phyloP scores from a whole-genome alignment of 2,888 invertebrate genomes.

The Eulithis prunata region DNA sequence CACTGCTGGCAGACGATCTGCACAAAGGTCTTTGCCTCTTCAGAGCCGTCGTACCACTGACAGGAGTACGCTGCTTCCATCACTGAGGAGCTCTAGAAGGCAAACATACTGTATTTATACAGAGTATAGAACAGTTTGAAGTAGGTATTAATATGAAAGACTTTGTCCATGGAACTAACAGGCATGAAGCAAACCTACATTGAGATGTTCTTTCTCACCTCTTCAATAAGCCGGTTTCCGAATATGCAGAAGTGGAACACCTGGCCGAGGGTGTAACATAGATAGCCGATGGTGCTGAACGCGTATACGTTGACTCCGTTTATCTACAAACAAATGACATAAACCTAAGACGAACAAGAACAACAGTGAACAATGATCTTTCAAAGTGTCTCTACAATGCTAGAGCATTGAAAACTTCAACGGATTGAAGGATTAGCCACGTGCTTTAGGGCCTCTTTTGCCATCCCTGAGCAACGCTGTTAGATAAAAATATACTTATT shows the following conservation, averaged over 20 bases:
- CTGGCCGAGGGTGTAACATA: slow-evolving; percentile 91
- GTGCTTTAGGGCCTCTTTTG: no score
- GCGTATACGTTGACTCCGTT: slow-evolving; percentile 91
- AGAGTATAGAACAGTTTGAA: no score
- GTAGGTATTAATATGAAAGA: no score
- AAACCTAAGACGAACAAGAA: no score
- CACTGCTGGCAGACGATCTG: slow-evolving; percentile 96
- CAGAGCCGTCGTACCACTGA: slow-evolving; percentile 95
- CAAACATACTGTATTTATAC: not conserved
- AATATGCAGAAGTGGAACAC: slow-evolving; percentile 95
- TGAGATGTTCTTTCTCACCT: slow-evolving; percentile 79
- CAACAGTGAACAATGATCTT: no score
- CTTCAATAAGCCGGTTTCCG: slow-evolving; percentile 94
- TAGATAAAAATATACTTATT: no score
- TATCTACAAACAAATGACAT: slow-evolving; percentile 78
- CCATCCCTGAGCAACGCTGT: no score
- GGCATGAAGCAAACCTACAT: not conserved
- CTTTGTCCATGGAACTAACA: no score
- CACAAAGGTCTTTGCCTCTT: slow-evolving; percentile 95
- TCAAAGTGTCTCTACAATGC: no score
- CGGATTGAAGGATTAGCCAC: no score
- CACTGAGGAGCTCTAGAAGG: slow-evolving; percentile 91
- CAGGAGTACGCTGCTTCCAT: slow-evolving; percentile 97
- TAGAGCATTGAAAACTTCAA: no score
- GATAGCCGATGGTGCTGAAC: slow-evolving; percentile 90